These are phyloP conservation scores for Chaetorhynchus papuensis DNA, from an alignment of 2,113 vertebrate genomes.

Conservation along the genomic window DNA sequence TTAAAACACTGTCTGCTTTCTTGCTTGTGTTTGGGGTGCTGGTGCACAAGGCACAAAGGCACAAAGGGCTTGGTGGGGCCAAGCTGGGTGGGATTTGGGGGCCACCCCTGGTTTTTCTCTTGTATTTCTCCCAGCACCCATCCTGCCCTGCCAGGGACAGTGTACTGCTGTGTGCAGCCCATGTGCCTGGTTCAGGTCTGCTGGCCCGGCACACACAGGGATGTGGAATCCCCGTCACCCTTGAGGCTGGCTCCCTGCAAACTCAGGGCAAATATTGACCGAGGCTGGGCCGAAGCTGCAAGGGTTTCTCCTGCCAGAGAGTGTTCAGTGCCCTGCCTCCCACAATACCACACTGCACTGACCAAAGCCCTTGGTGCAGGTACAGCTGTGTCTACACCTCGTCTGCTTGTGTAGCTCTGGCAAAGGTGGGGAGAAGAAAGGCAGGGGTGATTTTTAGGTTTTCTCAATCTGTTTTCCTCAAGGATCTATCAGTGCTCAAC, in stretches of 20 bases:
- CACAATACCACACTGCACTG: neutral
- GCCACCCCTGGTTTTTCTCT: neutral
- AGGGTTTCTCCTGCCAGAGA: neutral
- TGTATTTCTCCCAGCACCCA: neutral
- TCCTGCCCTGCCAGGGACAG: rapidly evolving
- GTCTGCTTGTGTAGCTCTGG: constrained; percentile 26
- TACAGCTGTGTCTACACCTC: constrained; percentile 57
- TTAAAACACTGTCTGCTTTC: neutral
- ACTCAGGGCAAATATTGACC: neutral
- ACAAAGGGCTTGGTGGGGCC: neutral
- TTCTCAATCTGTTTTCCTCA: neutral
- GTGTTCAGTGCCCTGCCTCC: neutral
- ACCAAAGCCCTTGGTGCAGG: constrained; percentile 34
- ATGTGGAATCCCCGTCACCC: rapidly evolving
- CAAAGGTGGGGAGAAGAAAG: neutral
- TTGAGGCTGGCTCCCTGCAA: neutral
- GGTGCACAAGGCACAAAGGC: neutral
- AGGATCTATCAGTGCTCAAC: neutral
- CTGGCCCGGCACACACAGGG: rapidly evolving
- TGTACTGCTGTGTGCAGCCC: neutral
- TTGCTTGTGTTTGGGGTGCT: neutral
- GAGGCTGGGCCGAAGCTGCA: neutral
- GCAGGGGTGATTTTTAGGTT: neutral
- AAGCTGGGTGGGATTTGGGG: neutral
- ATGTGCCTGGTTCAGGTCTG: neutral